Conservation (phyloP, 1,140 invertebrate genomes). For the Diorhabda sublineata region DNA sequence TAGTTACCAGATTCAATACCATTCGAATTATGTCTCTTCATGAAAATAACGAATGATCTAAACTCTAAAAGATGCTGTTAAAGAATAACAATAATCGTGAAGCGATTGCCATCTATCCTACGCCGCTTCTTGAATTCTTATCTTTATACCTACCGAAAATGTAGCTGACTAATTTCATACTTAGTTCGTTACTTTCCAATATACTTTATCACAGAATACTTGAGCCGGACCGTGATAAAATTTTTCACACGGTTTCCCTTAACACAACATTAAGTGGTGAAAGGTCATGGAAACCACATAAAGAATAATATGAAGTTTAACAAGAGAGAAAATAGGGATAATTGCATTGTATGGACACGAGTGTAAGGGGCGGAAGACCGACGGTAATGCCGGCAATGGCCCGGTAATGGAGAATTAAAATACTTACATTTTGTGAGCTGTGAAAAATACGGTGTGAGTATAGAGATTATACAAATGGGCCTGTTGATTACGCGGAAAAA, state of each 20-base stretch:
- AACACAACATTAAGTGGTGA: constrained; percentile 18
- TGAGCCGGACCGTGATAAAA: not conserved
- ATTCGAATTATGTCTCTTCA: no score
- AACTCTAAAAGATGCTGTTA: no score
- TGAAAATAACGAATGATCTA: no score
- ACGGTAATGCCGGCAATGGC: constrained; percentile 4
- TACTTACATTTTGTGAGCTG: constrained; percentile 12
- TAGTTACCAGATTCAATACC: no score
- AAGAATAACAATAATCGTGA: no score
- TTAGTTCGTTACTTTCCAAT: no score
- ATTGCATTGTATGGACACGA: constrained; percentile 16
- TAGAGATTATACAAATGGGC: constrained; percentile 14
- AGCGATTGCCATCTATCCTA: no score
- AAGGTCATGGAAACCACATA: constrained; percentile 17
- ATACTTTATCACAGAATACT: no score
- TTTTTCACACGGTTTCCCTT: constrained; percentile 8
- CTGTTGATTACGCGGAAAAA: constrained; percentile 12
- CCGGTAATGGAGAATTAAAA: constrained; percentile 18
- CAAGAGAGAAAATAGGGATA: constrained; percentile 12
- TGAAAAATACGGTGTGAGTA: constrained; percentile 16
- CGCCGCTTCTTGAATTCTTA: no score
- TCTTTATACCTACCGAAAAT: no score
- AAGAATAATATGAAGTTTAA: constrained; percentile 20
- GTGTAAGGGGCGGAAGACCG: not conserved
- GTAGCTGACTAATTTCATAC: no score